Base-by-base conservation (phyloP, 2,113 vertebrate species). In the Ochotona curzoniae region DNA sequence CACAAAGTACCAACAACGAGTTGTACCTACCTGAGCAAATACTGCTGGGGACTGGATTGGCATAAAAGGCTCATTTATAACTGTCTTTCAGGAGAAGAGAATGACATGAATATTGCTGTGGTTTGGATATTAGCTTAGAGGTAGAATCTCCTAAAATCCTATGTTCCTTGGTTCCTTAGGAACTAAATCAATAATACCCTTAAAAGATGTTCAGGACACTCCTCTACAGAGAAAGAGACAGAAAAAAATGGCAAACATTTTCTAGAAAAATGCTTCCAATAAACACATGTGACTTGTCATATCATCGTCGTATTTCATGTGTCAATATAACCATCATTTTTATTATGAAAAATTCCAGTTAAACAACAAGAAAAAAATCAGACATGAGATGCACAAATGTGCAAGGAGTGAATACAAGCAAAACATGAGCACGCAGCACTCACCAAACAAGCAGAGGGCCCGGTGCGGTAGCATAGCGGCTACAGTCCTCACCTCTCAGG, bases 11-110 rank as follows among this genome's bases (percentile, higher is more conserved):
- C 28, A 82, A 70, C 26, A 73, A 1, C 83, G 70, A 94, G 11
- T 67, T 80, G 87, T 88, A 80, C 92, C 67, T 90, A 60, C 69
- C 90, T 89, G 51, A 89, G 17, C 30, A 74, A 80, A 90, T 75
- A 13, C 12, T 75, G 30, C 60, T 63, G 54, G 12, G 5, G 1
- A 64, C 20, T 54, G 1, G 21, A 25, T n/a, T 82, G 32, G 69
- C 38, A 60, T 18, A 83, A n/a, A 83, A 75, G n/a, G 21, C 5
- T 87, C 32, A 75, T 28, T 49, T 89, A 20, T 15, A 89, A 82
- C 75, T 71, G 21, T 30, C 28, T 23, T 78, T 81, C 75, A 3
- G 57, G 25, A 78, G 12, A 76, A 78, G 38, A 89, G 69, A 76
- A 21, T 64, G 86, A 10, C 4, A 18, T 63, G 69, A 69, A 21